phyloP scores from a whole-genome alignment of 2,113 vertebrate genomes.

The Cryptomyrus ogoouensis region DNA sequence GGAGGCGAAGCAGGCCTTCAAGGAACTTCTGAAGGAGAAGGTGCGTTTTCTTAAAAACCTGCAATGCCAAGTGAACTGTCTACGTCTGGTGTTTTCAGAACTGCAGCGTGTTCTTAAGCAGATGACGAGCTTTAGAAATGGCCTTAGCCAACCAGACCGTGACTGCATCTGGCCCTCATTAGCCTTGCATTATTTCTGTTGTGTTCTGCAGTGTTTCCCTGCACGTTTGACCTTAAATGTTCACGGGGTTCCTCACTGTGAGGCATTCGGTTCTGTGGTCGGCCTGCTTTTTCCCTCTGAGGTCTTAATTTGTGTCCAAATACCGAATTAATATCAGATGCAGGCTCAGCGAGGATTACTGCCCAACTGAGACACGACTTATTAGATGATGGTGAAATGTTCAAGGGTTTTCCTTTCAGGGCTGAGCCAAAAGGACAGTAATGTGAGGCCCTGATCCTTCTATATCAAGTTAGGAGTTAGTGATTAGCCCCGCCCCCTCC shows the following conservation, averaged over 20 bases:
- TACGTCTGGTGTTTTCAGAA: background rate
- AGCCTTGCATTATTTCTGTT: background rate
- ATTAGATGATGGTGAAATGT: constrained; percentile 47
- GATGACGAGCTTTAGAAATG: background rate
- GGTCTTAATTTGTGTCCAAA: constrained; percentile 48
- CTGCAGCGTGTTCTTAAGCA: background rate
- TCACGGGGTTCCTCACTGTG: background rate
- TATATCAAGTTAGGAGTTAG: background rate
- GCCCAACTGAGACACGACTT: constrained; percentile 43
- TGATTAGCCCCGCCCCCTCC: background rate
- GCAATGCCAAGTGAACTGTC: background rate
- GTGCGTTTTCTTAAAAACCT: constrained; percentile 48
- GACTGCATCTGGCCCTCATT: background rate
- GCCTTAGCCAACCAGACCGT: background rate
- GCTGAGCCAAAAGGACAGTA: background rate
- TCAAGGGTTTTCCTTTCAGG: background rate
- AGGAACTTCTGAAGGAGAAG: constrained; percentile 98
- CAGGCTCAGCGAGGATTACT: constrained; percentile 42
- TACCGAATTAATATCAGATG: constrained; percentile 58
- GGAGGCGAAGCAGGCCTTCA: constrained; percentile 84
- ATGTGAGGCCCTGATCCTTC: background rate
- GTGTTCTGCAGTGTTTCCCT: background rate
- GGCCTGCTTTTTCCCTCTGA: constrained; percentile 53
- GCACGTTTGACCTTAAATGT: background rate
- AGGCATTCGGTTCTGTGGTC: background rate